phyloP scores from a whole-genome alignment of 2,888 invertebrate species.

The Anthoptus insignis region DNA sequence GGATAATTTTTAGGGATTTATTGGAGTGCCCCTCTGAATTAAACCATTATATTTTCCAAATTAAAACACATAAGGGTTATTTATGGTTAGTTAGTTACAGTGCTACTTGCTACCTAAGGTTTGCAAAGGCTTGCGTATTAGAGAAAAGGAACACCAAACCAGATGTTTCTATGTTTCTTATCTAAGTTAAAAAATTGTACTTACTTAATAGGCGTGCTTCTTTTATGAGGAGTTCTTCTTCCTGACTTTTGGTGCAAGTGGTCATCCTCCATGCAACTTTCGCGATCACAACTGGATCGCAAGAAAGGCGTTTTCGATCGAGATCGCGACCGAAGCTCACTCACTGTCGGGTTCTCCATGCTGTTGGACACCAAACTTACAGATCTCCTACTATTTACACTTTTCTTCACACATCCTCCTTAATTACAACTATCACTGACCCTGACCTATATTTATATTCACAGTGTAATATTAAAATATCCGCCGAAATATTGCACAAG shows the following conservation, averaged over 20 bases:
- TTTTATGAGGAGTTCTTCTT: conserved; percentile 78
- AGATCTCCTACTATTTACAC: conserved; percentile 28
- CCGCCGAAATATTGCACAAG: conserved; percentile 76
- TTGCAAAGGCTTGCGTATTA: no score
- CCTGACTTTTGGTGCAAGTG: conserved; percentile 82
- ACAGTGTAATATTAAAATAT: conserved; percentile 43
- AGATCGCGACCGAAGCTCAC: conserved; percentile 89
- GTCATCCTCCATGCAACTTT: conserved; percentile 85
- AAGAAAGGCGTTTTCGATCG: conserved; percentile 90
- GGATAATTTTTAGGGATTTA: no score
- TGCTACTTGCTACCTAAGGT: no score
- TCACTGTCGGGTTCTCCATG: conserved; percentile 78
- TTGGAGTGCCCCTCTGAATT: no score
- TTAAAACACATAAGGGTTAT: no score
- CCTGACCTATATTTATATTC: conserved; percentile 56
- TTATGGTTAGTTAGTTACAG: no score
- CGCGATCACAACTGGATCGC: conserved; percentile 86
- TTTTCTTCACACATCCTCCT: conserved; percentile 58
- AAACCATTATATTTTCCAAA: no score
- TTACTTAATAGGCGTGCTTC: conserved; percentile 85
- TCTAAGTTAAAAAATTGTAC: conserved; percentile 46
- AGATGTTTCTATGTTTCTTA: no score
- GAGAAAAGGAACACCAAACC: no score
- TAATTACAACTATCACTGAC: conserved; percentile 47
- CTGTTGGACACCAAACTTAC: conserved; percentile 45